Base-by-base conservation (phyloP, 2,113 vertebrate species). In the Dipodomys ordii region DNA sequence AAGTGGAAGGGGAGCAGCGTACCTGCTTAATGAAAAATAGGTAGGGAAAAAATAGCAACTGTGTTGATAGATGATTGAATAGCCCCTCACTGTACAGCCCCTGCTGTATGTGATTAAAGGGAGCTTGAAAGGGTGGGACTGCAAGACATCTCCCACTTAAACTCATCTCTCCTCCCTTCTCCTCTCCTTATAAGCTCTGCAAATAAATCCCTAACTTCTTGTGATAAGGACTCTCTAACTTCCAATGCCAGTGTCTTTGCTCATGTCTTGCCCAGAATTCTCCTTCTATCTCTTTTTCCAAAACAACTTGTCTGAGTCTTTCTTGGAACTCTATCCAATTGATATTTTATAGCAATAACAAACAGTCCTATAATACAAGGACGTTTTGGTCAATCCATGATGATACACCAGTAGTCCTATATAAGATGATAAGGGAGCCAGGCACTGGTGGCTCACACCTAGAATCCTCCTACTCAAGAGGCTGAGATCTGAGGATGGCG, bases 21-120 rank as follows among this genome's bases (percentile, higher is more conserved):
- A 84, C 49, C 65, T 91, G 60, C 84, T 76, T 95, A 79, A 93
- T 94, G 92, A 96, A 94, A 80, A 92, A 32, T 25, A 69, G 91
- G 44, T 46, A 73, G 77, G 27, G 44, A 27, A 44, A 90, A 92
- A 91, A 81, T 62, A 95, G 96, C 90, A 84, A 87, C 53, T 9
- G 67, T 57, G 72, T 39, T 89, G 92, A 78, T 16, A 25, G 68
- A 73, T 89, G 92, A 96, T 71, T 93, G 87, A 72, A 89, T n/a
- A 84, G 65, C 77, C 91, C 83, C 83, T 78, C 72, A 35, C 57
- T n/a, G n/a, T n/a, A n/a, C n/a, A n/a, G n/a, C n/a, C n/a, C 74
- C 19, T n/a, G 39, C 16, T 2, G 0, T 3, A 2, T n/a, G 67
- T 44, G 35, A 64, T 83, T 44, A 68, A n/a, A 19, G 72, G 60